Evolutionary conservation across 2,113 vertebrate genomes (phyloP).

Genomic region (Gymnogyps californianus): DNA sequence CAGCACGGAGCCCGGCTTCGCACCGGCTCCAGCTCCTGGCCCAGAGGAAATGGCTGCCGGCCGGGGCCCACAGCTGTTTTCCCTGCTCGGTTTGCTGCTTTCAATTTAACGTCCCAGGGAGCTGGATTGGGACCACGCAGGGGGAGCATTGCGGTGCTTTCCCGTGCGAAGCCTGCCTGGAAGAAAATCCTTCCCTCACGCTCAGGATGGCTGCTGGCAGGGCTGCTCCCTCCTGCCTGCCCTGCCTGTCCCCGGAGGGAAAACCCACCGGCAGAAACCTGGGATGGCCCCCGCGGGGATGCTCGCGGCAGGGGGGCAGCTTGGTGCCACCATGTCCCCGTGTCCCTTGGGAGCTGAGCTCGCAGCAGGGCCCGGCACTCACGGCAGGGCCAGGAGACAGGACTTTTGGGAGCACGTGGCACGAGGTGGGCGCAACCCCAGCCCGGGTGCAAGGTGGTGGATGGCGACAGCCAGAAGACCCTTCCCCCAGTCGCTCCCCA

Average conservation of each 20-base stretch:
- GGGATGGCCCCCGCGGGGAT: not conserved
- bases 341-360: not conserved
- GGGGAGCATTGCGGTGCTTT: not conserved
- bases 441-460: fast-evolving
- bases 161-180: not conserved
- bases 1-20: not conserved
- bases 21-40: not conserved
- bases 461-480: not conserved
- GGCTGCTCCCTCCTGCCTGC: not conserved
- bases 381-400: fast-evolving
- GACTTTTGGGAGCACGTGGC: not conserved
- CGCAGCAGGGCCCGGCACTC: not conserved
- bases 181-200: not conserved
- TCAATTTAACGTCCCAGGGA: not conserved
- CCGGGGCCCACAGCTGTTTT: slow-evolving; percentile 40
- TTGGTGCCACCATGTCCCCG: not conserved
- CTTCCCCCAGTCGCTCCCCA: fast-evolving
- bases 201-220: not conserved
- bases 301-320: fast-evolving
- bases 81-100: not conserved
- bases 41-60: slow-evolving; percentile 35
- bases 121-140: not conserved
- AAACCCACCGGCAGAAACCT: not conserved
- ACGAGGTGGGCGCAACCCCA: fast-evolving
- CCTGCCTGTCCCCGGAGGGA: fast-evolving